Evolutionary conservation across 64 coral and sea anemone species (phyloP), one percentile per base, ranked within the genome.

Genomic region (Montipora efflorescens): DNA sequence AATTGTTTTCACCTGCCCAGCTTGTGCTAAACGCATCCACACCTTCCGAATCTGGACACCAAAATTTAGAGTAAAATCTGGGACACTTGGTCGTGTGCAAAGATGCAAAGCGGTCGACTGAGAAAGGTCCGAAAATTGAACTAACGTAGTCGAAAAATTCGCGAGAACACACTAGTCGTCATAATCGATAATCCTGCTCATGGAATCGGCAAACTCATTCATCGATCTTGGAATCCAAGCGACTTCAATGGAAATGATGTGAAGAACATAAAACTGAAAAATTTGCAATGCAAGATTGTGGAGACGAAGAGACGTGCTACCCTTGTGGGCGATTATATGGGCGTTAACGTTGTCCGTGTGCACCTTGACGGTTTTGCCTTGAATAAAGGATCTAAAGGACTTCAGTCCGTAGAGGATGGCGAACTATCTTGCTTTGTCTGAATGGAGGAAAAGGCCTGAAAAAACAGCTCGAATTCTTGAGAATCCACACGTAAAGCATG

Each of bases 181-280:
- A 48, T 61, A 93, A 88, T 93, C 91, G 19, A 93, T 51, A 44
- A 93, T 46, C 22, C 91, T 73, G 48, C 91, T 93, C 18, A 93
- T 59, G 20, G 59, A 87, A 79, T 88, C 91, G 15, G 91, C 91
- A 50, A 62, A 88, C 46, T 75, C 57, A 79, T 93, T 93, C 18
- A 93, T 48, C 18, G 74, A 79, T 66, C 83, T 57, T 48, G 83
- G 83, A 55, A 93, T 69, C 83, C 91, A 93, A 36, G 59, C 74
- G 9, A 93, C 75, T 58, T 93, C 74, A 15, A 93, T 53, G 16
- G 91, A 87, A 25, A 93, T 69, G 25, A 79, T 67, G 52, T 87
- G n/a, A 1, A 22, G 23, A 64, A 80, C 52, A 58, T 53, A 93
- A 47, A 79, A 93, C 4, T 57, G 45, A 88, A 93, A 88, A 87